Evolutionary conservation across 2,113 vertebrate species (phyloP).

Genomic region (Progne subis): DNA sequence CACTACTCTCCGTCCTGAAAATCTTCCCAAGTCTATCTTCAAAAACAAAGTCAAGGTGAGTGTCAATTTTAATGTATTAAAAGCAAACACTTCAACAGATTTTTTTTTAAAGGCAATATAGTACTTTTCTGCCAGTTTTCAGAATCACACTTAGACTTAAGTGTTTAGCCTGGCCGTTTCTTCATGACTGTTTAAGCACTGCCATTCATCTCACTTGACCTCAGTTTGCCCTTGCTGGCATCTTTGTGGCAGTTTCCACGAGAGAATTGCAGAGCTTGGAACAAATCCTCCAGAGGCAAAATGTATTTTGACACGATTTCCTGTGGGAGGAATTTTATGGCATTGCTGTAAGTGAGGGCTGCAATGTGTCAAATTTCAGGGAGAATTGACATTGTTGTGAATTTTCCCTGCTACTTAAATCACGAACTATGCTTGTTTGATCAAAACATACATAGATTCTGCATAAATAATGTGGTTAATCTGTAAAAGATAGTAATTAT

Average conservation of each 20-base stretch:
- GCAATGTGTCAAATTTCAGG: neutral
- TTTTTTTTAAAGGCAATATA: neutral
- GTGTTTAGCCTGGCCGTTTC: neutral
- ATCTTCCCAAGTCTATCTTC: slow-evolving; percentile 39
- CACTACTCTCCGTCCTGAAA: slow-evolving; percentile 22
- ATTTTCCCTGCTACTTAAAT: neutral
- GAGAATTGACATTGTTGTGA: neutral
- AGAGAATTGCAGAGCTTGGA: accelerated
- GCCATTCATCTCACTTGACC: neutral
- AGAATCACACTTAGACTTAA: neutral
- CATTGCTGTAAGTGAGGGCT: neutral
- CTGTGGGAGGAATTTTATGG: neutral
- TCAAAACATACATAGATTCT: neutral
- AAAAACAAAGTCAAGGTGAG: slow-evolving; percentile 45
- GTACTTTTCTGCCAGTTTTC: neutral
- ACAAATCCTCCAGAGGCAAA: neutral
- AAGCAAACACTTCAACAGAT: neutral
- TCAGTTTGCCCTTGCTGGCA: neutral
- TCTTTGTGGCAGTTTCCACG: neutral
- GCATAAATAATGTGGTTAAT: neutral
- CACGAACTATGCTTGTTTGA: neutral
- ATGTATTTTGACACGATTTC: neutral
- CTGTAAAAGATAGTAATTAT: neutral
- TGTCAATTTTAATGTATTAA: neutral
- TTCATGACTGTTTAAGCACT: neutral